A percentile compares a stretch with the other conserved stretches of the same genome.
Evolutionary conservation across 1,140 invertebrate species (phyloP).

Genomic region (Schmidtea mediterranea): DNA sequence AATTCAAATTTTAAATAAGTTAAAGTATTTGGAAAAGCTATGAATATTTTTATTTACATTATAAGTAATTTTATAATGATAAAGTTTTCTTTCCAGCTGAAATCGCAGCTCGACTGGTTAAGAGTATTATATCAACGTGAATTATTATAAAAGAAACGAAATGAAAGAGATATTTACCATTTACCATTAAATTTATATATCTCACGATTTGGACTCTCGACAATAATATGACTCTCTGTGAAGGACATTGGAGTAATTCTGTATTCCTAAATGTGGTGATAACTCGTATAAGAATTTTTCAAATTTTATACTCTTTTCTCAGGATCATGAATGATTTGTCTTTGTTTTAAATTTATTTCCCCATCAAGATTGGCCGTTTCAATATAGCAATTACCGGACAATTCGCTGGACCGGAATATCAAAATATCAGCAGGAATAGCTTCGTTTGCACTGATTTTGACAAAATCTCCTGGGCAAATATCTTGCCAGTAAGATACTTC

Average conservation of each 20-base stretch:
- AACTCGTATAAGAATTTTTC: too few relatives aligned
- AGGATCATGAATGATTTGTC: neutral
- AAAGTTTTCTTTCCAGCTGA: too few relatives aligned
- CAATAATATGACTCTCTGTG: neutral
- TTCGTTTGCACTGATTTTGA: constrained; percentile 41
- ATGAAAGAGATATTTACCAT: too few relatives aligned
- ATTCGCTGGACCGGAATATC: constrained; percentile 34
- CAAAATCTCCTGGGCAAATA: constrained; percentile 54
- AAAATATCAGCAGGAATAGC: constrained; percentile 51
- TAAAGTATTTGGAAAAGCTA: too few relatives aligned
- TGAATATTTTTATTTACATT: too few relatives aligned
- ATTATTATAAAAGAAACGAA: too few relatives aligned
- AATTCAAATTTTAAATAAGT: too few relatives aligned
- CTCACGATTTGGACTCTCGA: constrained; percentile 3
- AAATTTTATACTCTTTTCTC: too few relatives aligned
- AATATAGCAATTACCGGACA: constrained; percentile 25
- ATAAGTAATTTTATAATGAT: too few relatives aligned
- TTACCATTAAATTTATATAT: neutral
- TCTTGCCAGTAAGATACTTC: constrained; percentile 46
- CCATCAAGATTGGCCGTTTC: constrained; percentile 31
- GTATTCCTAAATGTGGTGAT: too few relatives aligned
- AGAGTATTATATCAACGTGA: too few relatives aligned
- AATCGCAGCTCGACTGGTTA: too few relatives aligned
- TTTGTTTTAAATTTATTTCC: constrained; percentile 5
- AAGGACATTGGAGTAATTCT: neutral